Base-by-base conservation (phyloP, 2,113 vertebrate species). In the Heloderma charlesbogerti region DNA sequence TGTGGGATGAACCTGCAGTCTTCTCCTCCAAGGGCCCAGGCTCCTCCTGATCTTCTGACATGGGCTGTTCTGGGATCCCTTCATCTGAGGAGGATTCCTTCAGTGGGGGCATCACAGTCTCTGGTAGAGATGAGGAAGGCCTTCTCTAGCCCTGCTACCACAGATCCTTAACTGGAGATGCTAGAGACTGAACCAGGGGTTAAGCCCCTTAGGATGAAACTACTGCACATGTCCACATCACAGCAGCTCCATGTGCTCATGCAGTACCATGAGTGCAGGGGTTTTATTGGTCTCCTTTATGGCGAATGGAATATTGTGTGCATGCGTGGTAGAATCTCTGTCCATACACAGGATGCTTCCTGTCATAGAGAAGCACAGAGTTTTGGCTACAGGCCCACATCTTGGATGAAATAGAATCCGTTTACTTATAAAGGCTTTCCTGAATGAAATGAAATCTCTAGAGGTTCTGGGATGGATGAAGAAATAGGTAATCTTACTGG, bases 401-500 rank as follows among this genome's bases (percentile, higher is more conserved):
- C 12, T 54, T 74, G 34, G 69, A 29, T 75, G 25, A 34, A 75
- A 87, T 40, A 48, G 57, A 66, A 72, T 54, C 43, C 6, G 16
- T 81, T 20, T 48, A 48, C 45, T 67, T 67, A 45, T 80, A 31
- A 67, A 6, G 12, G 34, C 43, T 79, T 66, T n/a, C 87, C 12
- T 2, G 15, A 60, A 43, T 71, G 25, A 92, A 89, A 91, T 92
- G 4, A 91, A 93, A 91, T 91, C 84, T 84, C 88, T 20, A 57
- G 92, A 81, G 75, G 89, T 60, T 86, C 1, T 84, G 92, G 54
- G 34, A 79, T 57, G 93, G 92, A 90, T 95, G 89, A 80, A 90
- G 75, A 91, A 80, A 90, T 88, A 71, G 82, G 48, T 92, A 93
- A 51, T 95, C 85, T 89, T 89, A 0, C 67, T 95, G 91, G 92